Percentiles rank a stretch among this genome's conserved stretches.
phyloP scores from a whole-genome alignment of 2,797 vertebrate genomes.

The Sebastiscus albofasciatus region DNA sequence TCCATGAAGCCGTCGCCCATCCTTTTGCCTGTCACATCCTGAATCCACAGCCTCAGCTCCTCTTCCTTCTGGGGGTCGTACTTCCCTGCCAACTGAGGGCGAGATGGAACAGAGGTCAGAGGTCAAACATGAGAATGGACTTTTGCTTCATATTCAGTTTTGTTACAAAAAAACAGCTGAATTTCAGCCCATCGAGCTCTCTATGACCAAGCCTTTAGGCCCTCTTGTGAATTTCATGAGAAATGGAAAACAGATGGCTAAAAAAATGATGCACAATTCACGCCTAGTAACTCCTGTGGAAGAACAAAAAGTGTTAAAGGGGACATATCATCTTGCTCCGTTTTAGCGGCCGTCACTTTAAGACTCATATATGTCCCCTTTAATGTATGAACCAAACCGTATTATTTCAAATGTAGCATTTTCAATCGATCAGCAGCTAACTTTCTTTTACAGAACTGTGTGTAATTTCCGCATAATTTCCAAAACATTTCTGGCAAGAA shows the following conservation, averaged over 20 bases:
- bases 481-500: background rate
- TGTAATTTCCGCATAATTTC: background rate
- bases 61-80: slow-evolving; percentile 91
- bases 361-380: too few species aligned
- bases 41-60: slow-evolving; percentile 91
- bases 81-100: slow-evolving; percentile 89
- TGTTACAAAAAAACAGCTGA: background rate
- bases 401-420: background rate
- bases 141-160: background rate
- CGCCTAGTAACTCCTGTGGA: background rate
- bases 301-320: background rate
- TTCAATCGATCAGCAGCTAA: background rate
- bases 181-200: background rate
- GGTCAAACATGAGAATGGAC: background rate
- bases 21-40: slow-evolving; percentile 86
- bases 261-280: background rate
- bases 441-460: background rate
- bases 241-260: background rate
- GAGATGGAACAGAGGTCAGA: slow-evolving; percentile 17
- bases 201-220: background rate
- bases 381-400: background rate
- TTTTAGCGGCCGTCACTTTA: too few species aligned
- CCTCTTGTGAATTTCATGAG: background rate
- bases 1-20: slow-evolving; percentile 93
- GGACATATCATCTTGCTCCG: background rate